Evolutionary conservation across 2,797 vertebrate genomes (phyloP).

Genomic region (Neosilurus hyrtlii): DNA sequence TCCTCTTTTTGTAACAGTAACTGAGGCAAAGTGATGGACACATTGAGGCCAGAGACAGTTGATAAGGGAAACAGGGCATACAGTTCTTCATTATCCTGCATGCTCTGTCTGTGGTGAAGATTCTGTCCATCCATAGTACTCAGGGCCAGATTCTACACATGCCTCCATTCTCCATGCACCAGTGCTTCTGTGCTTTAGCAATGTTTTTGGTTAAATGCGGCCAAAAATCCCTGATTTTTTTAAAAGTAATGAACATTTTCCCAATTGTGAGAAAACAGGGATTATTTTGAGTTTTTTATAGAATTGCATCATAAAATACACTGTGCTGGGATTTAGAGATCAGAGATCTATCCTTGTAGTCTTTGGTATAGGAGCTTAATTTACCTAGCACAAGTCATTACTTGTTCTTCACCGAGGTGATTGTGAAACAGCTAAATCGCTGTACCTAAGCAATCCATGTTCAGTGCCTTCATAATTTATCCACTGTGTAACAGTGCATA

Average conservation of each 20-base stretch:
- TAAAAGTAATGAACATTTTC: neutral
- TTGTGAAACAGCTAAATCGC: neutral
- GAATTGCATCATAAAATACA: neutral
- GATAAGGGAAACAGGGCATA: slow-evolving; percentile 37
- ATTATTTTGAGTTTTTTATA: slow-evolving; percentile 27
- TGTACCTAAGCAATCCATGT: neutral
- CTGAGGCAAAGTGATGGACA: slow-evolving; percentile 44
- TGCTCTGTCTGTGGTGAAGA: slow-evolving; percentile 14
- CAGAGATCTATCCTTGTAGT: neutral
- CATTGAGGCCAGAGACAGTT: slow-evolving; percentile 53
- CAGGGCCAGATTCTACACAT: neutral
- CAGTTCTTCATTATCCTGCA: slow-evolving; percentile 37
- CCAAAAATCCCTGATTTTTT: neutral
- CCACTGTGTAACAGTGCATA: neutral
- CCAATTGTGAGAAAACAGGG: slow-evolving; percentile 32
- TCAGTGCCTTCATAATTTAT: neutral
- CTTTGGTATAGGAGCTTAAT: neutral
- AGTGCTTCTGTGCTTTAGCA: slow-evolving; percentile 17
- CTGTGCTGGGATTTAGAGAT: neutral
- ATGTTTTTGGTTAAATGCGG: neutral
- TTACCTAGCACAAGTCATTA: neutral
- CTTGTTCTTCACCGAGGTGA: neutral
- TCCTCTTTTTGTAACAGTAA: slow-evolving; percentile 38
- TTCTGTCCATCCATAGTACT: slow-evolving; percentile 6
- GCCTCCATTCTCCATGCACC: neutral